Percentiles rank a stretch among this genome's conserved stretches.
phyloP scores from a whole-genome alignment of 2,797 vertebrate species.

The Gallinago solitaria region DNA sequence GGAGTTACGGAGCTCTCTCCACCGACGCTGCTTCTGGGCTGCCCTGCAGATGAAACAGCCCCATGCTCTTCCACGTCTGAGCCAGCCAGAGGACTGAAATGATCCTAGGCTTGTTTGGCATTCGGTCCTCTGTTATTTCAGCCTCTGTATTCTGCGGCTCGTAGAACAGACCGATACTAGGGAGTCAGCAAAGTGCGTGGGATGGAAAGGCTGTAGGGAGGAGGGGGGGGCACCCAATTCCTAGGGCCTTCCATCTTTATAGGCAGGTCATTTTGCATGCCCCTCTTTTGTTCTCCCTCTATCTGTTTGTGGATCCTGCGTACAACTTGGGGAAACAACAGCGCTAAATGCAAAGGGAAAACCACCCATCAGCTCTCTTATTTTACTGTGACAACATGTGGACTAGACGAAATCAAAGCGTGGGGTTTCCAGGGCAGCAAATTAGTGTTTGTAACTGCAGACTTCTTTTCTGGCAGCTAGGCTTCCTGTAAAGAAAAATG shows the following conservation, averaged over 20 bases:
- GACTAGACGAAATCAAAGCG: conserved; percentile 29
- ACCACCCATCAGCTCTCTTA: not conserved
- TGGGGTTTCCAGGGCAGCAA: conserved; percentile 33
- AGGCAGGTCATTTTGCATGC: not conserved
- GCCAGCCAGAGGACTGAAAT: not conserved
- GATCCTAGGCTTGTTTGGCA: not conserved
- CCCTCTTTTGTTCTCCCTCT: not conserved
- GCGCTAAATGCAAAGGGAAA: not conserved
- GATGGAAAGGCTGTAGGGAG: not conserved
- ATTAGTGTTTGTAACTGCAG: not conserved
- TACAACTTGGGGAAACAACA: not conserved
- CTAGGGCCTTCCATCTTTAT: not conserved
- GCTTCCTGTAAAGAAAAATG: conserved; percentile 14
- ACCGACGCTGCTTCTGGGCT: not conserved
- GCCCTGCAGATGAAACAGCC: not conserved
- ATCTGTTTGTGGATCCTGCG: not conserved
- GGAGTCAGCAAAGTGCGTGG: rapidly evolving
- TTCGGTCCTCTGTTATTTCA: not conserved
- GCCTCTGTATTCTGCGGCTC: not conserved
- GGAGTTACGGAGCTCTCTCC: rapidly evolving
- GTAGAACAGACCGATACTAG: rapidly evolving
- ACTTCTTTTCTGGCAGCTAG: not conserved
- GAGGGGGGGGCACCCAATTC: not conserved
- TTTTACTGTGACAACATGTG: not conserved
- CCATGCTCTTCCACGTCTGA: not conserved